Evolutionary conservation across 2,888 invertebrate genomes (phyloP).

Genomic region (Celastrina argiolus): DNA sequence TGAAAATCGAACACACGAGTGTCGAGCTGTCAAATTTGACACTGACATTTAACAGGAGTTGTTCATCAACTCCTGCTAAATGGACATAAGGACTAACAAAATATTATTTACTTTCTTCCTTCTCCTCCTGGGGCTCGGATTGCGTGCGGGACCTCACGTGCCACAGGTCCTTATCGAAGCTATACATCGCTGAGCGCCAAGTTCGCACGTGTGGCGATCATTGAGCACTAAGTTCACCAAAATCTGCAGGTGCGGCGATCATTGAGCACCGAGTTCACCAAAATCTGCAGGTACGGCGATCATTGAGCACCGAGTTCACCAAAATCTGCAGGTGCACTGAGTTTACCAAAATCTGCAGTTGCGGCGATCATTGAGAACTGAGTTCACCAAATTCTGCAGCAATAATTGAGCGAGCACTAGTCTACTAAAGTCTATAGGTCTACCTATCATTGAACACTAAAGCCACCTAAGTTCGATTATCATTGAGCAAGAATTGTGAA

Average conservation of each 20-base stretch:
- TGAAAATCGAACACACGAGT: no score
- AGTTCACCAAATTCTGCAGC: no score
- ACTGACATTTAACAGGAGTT: no score
- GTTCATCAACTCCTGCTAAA: no score
- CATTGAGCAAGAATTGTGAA: no score
- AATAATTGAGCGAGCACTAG: no score
- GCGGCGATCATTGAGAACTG: no score
- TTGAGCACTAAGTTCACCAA: not conserved
- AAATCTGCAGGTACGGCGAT: not conserved
- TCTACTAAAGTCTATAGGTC: no score
- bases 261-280: not conserved
- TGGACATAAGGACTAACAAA: not conserved
- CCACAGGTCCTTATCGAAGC: conserved; percentile 72
- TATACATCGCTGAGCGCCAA: conserved; percentile 50
- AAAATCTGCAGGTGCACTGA: not conserved
- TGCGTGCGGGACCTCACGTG: conserved; percentile 59
- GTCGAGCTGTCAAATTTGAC: no score
- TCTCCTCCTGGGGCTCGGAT: conserved; percentile 43
- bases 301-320: not conserved
- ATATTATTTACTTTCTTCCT: conserved; percentile 41
- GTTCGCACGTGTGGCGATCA: not conserved
- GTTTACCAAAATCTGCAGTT: no score
- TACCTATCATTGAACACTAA: no score
- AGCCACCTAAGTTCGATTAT: no score
- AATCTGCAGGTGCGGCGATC: not conserved